Conservation (phyloP, 1,140 invertebrate species). For the Bombus confusus region DNA sequence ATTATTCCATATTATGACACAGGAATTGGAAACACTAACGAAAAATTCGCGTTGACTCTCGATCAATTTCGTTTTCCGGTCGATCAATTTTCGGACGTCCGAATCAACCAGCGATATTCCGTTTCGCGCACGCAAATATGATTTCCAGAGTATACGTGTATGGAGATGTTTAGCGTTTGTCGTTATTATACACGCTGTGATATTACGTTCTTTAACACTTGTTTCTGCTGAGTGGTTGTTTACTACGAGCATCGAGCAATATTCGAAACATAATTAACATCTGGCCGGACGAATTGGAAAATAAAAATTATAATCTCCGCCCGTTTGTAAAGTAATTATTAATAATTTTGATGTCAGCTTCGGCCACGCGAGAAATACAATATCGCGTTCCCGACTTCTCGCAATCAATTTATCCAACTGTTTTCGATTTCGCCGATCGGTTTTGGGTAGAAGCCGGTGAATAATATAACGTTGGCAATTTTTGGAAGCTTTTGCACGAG, state of each 20-base stretch:
- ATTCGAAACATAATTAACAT: background rate
- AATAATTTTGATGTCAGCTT: background rate
- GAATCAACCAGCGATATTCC: background rate
- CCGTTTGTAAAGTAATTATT: background rate
- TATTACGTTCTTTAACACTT: constrained; percentile 5
- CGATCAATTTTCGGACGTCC: background rate
- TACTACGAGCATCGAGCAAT: background rate
- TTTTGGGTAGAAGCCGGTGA: background rate
- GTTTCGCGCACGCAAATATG: constrained; percentile 11
- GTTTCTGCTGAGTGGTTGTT: too few species aligned
- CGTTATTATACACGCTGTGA: background rate
- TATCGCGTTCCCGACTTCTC: background rate
- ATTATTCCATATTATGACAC: background rate
- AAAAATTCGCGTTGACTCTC: background rate
- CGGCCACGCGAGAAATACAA: background rate
- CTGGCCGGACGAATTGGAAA: too few species aligned
- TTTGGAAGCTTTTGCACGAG: constrained; percentile 27
- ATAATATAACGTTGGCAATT: constrained; percentile 25
- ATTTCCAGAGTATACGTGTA: constrained; percentile 31
- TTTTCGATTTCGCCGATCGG: background rate
- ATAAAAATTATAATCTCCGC: background rate
- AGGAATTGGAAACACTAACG: background rate
- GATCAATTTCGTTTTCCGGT: background rate
- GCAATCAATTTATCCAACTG: background rate
- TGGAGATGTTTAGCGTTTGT: constrained; percentile 41